These are phyloP conservation scores for Urocyon cinereoargenteus DNA, from an alignment of 2,797 vertebrate species.

Conservation along the genomic window DNA sequence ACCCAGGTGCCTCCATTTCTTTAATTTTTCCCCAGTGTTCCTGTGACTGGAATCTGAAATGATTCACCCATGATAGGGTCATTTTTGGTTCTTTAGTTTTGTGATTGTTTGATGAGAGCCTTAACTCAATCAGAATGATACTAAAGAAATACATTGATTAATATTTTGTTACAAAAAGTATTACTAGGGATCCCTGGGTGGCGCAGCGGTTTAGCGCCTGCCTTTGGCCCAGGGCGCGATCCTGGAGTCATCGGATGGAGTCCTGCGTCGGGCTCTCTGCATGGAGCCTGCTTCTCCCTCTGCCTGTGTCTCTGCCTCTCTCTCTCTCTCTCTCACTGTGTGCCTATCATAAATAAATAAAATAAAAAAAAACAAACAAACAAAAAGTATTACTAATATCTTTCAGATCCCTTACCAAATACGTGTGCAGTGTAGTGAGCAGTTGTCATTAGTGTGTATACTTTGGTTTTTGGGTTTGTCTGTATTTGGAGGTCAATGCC, in stretches of 20 bases:
- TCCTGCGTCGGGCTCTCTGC: too few species aligned
- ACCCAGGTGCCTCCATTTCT: background rate
- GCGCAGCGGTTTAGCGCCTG: too few species aligned
- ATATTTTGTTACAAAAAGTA: background rate
- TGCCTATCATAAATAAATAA: too few species aligned
- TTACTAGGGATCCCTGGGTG: too few species aligned
- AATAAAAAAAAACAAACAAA: too few species aligned
- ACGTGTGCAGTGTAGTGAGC: background rate
- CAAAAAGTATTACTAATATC: background rate
- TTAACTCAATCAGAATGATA: constrained; percentile 59
- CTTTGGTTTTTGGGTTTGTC: background rate
- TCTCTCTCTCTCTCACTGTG: too few species aligned
- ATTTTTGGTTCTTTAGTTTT: constrained; percentile 47
- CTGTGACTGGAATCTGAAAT: constrained; percentile 46
- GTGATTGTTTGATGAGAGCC: constrained; percentile 37
- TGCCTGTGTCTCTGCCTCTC: too few species aligned
- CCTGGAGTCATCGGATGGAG: too few species aligned
- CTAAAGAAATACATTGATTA: constrained; percentile 26
- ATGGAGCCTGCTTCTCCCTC: too few species aligned
- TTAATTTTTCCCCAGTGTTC: background rate
- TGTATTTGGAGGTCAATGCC: background rate
- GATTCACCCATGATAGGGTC: background rate
- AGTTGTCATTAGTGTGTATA: background rate
- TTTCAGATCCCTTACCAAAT: constrained; percentile 1
- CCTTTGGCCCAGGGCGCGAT: too few species aligned